phyloP scores from a whole-genome alignment of 2,113 vertebrate species.

The Panthera uncia region DNA sequence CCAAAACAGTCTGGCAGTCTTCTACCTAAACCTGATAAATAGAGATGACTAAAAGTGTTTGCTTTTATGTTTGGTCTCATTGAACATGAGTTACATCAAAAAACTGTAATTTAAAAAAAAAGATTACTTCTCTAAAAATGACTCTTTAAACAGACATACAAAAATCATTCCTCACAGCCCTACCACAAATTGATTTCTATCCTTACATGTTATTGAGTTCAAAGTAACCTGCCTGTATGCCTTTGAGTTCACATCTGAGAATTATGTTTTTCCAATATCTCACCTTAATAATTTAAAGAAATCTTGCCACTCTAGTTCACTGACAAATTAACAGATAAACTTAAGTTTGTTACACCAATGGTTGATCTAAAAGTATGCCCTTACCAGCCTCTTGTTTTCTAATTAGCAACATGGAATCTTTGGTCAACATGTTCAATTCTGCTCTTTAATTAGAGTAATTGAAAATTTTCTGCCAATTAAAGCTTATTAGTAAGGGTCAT shows the following conservation, averaged over 20 bases:
- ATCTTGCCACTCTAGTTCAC: constrained; percentile 32
- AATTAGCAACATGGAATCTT: constrained; percentile 72
- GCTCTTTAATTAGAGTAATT: constrained; percentile 68
- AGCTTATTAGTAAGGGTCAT: constrained; percentile 44
- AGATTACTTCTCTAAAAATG: constrained; percentile 25
- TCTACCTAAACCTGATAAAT: constrained; percentile 71
- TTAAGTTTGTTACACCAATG: constrained; percentile 55
- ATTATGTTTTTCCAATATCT: neutral
- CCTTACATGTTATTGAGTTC: neutral
- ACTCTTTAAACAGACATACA: neutral
- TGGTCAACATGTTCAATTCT: constrained; percentile 56
- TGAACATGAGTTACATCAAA: constrained; percentile 52
- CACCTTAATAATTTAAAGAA: constrained; percentile 65
- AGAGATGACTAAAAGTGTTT: constrained; percentile 61
- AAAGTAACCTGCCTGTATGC: neutral
- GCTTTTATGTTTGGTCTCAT: constrained; percentile 1
- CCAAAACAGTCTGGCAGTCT: constrained; percentile 69
- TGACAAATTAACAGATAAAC: constrained; percentile 66
- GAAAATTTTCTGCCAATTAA: constrained; percentile 49
- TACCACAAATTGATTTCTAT: neutral
- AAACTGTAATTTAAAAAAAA: neutral
- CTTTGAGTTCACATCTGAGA: neutral
- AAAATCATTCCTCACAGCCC: neutral
- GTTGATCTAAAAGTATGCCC: constrained; percentile 66
- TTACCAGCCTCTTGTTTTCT: constrained; percentile 67